Conservation (phyloP, 2,888 invertebrate genomes). For the Palloptera scutellata region DNA sequence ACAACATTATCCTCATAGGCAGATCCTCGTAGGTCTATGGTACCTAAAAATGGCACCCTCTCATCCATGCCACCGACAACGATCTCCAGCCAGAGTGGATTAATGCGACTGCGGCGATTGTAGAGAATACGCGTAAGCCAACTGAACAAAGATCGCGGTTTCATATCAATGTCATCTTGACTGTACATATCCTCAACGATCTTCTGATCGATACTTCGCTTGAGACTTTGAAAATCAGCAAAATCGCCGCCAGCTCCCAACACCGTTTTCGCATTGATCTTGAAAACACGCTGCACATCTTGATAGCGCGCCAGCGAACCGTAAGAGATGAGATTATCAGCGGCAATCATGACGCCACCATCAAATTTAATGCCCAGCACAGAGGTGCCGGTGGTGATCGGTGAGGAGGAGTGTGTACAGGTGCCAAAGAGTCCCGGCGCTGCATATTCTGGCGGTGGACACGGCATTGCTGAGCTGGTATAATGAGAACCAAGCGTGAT, state of each 20-base stretch:
- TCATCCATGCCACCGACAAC: slow-evolving; percentile 90
- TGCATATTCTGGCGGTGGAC: slow-evolving; percentile 52
- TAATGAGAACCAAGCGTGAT: slow-evolving; percentile 41
- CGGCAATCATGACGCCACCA: slow-evolving; percentile 89
- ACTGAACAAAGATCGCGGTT: slow-evolving; percentile 89
- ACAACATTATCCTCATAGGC: slow-evolving; percentile 86
- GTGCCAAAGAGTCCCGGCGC: slow-evolving; percentile 63
- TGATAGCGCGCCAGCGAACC: slow-evolving; percentile 91
- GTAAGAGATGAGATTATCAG: slow-evolving; percentile 92
- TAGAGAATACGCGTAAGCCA: slow-evolving; percentile 96
- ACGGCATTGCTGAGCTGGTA: slow-evolving; percentile 55
- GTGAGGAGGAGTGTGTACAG: slow-evolving; percentile 65
- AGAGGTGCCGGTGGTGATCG: slow-evolving; percentile 91
- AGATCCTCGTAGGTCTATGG: slow-evolving; percentile 93
- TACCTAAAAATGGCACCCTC: slow-evolving; percentile 83
- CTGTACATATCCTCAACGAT: slow-evolving; percentile 90
- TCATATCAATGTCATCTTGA: slow-evolving; percentile 86
- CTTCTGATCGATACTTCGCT: slow-evolving; percentile 61
- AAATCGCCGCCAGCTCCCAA: slow-evolving; percentile 95
- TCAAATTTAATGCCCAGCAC: slow-evolving; percentile 88
- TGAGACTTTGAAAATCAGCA: slow-evolving; percentile 90
- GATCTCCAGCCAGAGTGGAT: slow-evolving; percentile 96
- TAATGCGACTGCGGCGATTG: slow-evolving; percentile 88
- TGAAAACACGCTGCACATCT: slow-evolving; percentile 82
- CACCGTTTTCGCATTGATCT: slow-evolving; percentile 88